Evolutionary conservation across 2,113 vertebrate species (phyloP), one percentile per base, ranked within the genome.

Genomic region (Xiphias gladius): DNA sequence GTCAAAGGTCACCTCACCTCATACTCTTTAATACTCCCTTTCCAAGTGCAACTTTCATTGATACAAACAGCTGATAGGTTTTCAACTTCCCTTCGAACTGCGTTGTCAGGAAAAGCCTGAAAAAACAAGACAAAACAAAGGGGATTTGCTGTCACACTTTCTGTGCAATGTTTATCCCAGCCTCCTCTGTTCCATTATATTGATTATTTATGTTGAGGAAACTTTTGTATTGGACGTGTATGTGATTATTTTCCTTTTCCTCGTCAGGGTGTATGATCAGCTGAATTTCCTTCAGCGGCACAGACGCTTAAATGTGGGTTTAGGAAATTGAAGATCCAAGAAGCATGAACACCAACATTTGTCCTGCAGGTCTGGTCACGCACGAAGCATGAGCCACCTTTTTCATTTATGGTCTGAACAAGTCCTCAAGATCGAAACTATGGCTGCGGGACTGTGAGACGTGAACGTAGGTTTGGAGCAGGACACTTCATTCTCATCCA

Each of bases 101-200:
- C 98, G 0, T 99, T 99, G 92, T 99, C 98, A 6, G 97, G 97
- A 91, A 99, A 99, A 26, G 97, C 97, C 98, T 99, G 32, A 83
- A 69, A 64, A 28, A 76, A 17, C 28, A 50, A 30, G 11, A 41
- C 14, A 22, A 69, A 64, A 59, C 4, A 63, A 65, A 65, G 5
- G 35, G 35, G 2, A 61, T 37, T 6, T 57, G 8, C 24, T 59
- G n/a, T 76, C 70, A 73, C 54, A 35, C 16, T 30, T n/a, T 52
- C 22, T 67, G 39, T 58, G 10, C 16, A 30, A 43, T 13, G 16
- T 64, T 48, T 28, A 7, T n/a, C 13, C 14, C 46, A 61, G 17
- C 28, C 24, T 39, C 48, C 6, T 6, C n/a, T 43, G 20, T 16
- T 61, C 26, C 10, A 13, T 48, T 3, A n/a, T 19, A 62, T 32